Conservation (phyloP, 2,113 vertebrate genomes). For the Oophaga pumilio region DNA sequence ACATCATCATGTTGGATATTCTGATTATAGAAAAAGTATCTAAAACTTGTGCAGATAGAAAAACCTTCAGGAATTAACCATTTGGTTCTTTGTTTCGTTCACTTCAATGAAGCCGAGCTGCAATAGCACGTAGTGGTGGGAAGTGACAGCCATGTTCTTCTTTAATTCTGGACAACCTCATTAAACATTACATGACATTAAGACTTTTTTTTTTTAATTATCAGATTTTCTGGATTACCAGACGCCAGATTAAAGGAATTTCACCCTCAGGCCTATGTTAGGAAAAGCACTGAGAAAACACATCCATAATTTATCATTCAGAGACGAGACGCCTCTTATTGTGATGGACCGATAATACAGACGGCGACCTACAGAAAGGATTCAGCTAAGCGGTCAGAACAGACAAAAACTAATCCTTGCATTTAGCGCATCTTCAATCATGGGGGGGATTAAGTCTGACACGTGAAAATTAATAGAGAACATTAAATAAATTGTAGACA, state of each 20-base stretch:
- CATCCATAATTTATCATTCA: background rate
- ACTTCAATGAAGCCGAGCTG: too few relatives aligned
- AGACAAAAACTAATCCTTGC: background rate
- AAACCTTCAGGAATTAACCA: too few relatives aligned
- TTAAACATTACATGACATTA: too few relatives aligned
- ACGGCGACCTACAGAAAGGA: background rate
- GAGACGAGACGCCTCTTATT: background rate
- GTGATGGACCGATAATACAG: background rate
- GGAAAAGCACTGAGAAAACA: background rate
- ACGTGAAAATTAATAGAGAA: background rate
- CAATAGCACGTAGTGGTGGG: too few relatives aligned
- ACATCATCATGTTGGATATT: background rate
- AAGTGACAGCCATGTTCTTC: too few relatives aligned
- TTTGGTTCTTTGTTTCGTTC: too few relatives aligned
- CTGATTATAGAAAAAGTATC: background rate
- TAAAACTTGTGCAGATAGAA: background rate
- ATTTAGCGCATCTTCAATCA: background rate
- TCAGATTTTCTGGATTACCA: background rate
- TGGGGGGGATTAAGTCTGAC: background rate
- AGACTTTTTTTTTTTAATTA: background rate
- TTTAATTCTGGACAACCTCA: too few relatives aligned
- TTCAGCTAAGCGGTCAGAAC: background rate
- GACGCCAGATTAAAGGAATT: background rate
- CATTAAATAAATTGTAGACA: background rate
- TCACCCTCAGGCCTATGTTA: background rate